Conservation (phyloP, 2,888 invertebrate genomes). For the Calameuta pallipes region DNA sequence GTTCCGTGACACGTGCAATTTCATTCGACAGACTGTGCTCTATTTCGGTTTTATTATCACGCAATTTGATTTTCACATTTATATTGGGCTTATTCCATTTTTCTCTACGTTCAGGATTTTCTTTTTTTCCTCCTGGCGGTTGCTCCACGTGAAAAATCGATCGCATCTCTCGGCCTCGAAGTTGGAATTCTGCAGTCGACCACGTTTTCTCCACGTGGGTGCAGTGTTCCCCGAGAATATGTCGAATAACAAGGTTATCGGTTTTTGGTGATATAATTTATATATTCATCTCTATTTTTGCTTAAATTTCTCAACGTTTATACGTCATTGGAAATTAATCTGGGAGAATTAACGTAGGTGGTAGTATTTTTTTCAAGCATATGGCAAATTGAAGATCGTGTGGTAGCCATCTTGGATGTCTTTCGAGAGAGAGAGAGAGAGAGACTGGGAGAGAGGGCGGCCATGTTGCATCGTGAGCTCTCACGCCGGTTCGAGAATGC, state of each 20-base stretch:
- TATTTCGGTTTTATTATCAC: slow-evolving; percentile 4
- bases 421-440: slow-evolving; percentile 17
- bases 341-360: neutral
- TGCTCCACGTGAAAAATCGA: neutral
- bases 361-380: slow-evolving; percentile 21
- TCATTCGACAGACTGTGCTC: slow-evolving; percentile 12
- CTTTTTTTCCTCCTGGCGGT: neutral
- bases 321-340: neutral
- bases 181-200: slow-evolving; percentile 11
- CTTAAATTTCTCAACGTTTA: neutral
- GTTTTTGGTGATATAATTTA: neutral
- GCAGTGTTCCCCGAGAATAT: slow-evolving; percentile 5
- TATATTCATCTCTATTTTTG: neutral
- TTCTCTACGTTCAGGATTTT: neutral
- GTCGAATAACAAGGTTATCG: neutral
- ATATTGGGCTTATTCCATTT: neutral
- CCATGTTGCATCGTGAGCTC: slow-evolving; percentile 39
- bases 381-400: slow-evolving; percentile 19
- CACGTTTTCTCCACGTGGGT: slow-evolving; percentile 44
- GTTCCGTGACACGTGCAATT: slow-evolving; percentile 11
- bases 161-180: neutral
- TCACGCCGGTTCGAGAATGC: slow-evolving; percentile 40
- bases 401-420: slow-evolving; percentile 39
- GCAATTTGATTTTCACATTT: slow-evolving; percentile 2
- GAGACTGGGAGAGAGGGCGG: slow-evolving; percentile 18